Conservation (phyloP, 2,888 invertebrate genomes). For the Pardosa pseudoannulata region DNA sequence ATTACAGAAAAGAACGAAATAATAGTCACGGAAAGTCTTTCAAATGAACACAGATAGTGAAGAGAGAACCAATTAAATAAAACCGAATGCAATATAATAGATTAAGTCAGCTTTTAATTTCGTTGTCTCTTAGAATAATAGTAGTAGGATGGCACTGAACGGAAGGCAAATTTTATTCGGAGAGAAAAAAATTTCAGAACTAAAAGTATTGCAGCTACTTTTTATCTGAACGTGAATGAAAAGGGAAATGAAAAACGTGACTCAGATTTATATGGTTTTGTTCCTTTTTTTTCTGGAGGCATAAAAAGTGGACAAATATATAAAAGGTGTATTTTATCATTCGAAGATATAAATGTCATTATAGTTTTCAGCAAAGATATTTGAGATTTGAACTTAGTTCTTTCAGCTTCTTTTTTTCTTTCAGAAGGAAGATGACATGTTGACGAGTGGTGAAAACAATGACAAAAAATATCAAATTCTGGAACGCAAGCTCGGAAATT, state of each 20-base stretch:
- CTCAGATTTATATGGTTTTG: background rate
- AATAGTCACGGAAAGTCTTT: background rate
- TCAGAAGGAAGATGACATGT: too few species aligned
- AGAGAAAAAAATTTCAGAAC: background rate
- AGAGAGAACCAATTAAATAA: background rate
- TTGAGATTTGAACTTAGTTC: too few species aligned
- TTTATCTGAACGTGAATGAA: background rate
- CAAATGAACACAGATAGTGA: background rate
- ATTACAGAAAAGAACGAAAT: background rate
- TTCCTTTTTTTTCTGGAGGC: too few species aligned
- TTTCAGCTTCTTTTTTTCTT: too few species aligned
- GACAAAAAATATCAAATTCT: too few species aligned
- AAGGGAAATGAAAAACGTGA: background rate
- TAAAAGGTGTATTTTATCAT: too few species aligned
- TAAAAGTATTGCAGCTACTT: background rate
- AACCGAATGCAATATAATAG: conserved; percentile 1
- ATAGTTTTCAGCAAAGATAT: too few species aligned
- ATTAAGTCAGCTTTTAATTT: background rate
- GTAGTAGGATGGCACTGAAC: background rate
- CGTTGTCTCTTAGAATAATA: background rate
- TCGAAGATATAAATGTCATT: too few species aligned
- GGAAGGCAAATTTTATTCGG: background rate
- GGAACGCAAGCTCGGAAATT: too few species aligned
- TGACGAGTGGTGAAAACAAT: too few species aligned
- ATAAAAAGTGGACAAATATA: too few species aligned